Evolutionary conservation across 2,888 invertebrate species (phyloP), one percentile per base, ranked within the genome.

Genomic region (Scaeva pyrastri): DNA sequence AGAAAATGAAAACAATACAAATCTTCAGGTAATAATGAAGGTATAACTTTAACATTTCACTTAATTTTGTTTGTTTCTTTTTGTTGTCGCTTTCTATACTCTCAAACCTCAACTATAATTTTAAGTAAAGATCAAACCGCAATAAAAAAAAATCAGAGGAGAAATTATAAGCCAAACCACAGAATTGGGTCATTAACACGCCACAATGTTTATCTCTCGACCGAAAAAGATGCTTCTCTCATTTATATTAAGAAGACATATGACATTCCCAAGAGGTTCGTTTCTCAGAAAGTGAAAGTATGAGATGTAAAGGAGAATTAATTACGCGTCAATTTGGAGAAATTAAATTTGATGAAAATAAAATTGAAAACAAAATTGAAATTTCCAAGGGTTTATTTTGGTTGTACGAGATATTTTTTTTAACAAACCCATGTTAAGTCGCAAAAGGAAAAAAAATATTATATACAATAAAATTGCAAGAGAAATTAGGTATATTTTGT

Each of bases 141-240:
- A 72, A 60, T 68, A 43, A 21, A 55, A 48, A 36, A 75, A 26
- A 21, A 52, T 71, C 52, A 21, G 16, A 60, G 41, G 48, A 73
- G 52, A 72, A 41, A 58, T 31, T 71, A 43, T 41, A 60, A 60
- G 21, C 12, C 31, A 56, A 77, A 73, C 41, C 56, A 31, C 36
- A 60, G 21, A 82, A 52, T 64, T 73, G 62, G 82, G 82, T 86
- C 82, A 86, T 86, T 86, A 82, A 48, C 86, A 81, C 31, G 14
- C 21, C 2, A 48, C 39, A 60, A 41, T 60, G 8, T 60, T 60
- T 41, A 21, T 56, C 19, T 31, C 66, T n/a, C 45, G 41, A 56
- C 36, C 31, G 62, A 76, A n/a, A 68, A 71, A 58, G 5, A 14
- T 19, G 66, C 36, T 31, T 45, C 58, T 81, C 58, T 81, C 70